These are phyloP conservation scores for Nomada ferruginata DNA, from an alignment of 2,888 invertebrate genomes.

Conservation along the genomic window DNA sequence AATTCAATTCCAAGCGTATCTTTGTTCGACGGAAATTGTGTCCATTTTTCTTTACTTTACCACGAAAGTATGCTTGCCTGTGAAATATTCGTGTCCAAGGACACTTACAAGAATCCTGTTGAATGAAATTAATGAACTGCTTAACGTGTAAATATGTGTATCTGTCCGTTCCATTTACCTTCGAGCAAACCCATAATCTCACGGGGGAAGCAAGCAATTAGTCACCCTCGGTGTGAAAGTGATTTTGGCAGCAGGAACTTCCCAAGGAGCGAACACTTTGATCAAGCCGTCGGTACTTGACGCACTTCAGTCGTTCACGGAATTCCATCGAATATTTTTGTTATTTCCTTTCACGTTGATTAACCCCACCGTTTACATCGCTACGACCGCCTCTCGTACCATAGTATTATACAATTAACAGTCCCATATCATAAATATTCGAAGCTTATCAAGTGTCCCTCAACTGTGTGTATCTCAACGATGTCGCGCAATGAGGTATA, in stretches of 20 bases:
- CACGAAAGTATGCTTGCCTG: neutral
- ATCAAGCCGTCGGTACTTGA: slow-evolving; percentile 69
- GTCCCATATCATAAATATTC: neutral
- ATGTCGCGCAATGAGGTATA: too few species aligned
- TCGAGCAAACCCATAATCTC: slow-evolving; percentile 57
- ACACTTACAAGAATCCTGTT: too few species aligned
- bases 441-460: neutral
- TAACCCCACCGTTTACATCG: slow-evolving; percentile 23
- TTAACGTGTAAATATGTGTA: neutral
- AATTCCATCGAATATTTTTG: slow-evolving; percentile 54
- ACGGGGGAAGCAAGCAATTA: slow-evolving; percentile 63
- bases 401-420: neutral
- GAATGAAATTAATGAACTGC: too few species aligned
- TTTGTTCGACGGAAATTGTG: neutral
- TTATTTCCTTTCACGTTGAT: slow-evolving; percentile 8
- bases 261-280: slow-evolving; percentile 60
- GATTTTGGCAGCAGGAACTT: slow-evolving; percentile 64
- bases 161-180: slow-evolving; percentile 62
- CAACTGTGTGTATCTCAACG: too few species aligned
- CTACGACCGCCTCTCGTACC: neutral
- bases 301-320: slow-evolving; percentile 59
- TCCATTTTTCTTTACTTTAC: neutral
- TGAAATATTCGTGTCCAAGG: too few species aligned
- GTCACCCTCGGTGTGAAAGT: slow-evolving; percentile 68
- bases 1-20: neutral